These are phyloP conservation scores for Zele albiditarsus DNA, from an alignment of 2,888 invertebrate species.

Conservation along the genomic window DNA sequence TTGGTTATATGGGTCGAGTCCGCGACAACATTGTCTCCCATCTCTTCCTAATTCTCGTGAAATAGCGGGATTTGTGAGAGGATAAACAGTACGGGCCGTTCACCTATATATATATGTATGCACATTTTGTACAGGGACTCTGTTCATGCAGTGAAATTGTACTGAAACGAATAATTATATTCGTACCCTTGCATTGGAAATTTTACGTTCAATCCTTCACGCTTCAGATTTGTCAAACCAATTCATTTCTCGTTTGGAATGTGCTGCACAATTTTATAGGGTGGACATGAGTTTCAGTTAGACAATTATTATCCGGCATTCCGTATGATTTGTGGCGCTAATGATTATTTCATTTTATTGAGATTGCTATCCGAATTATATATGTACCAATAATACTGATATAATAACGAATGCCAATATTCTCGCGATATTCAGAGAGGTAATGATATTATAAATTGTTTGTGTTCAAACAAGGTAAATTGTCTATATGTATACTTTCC, in stretches of 20 bases:
- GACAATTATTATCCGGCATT: background rate
- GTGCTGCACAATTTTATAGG: background rate
- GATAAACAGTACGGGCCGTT: conserved; percentile 39
- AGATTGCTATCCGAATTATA: background rate
- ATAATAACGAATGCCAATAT: background rate
- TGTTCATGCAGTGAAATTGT: background rate
- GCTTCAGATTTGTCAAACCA: no score
- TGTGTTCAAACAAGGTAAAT: background rate
- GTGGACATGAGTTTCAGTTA: background rate
- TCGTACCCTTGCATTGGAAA: background rate
- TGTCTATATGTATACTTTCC: background rate
- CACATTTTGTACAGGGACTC: background rate
- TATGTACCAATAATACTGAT: background rate
- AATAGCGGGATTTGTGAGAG: conserved; percentile 41
- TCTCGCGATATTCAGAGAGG: background rate
- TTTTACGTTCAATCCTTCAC: no score
- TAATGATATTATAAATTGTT: background rate
- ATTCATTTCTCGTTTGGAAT: background rate
- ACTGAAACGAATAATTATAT: background rate
- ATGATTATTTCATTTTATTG: conserved; percentile 33
- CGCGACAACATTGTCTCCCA: conserved; percentile 43
- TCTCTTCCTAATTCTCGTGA: conserved; percentile 37
- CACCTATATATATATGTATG: conserved; percentile 20
- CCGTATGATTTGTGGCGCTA: conserved; percentile 31
- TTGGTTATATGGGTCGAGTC: conserved; percentile 43